Evolutionary conservation across 2,888 invertebrate species (phyloP).

Genomic region (Dasysyrphus tricinctus): DNA sequence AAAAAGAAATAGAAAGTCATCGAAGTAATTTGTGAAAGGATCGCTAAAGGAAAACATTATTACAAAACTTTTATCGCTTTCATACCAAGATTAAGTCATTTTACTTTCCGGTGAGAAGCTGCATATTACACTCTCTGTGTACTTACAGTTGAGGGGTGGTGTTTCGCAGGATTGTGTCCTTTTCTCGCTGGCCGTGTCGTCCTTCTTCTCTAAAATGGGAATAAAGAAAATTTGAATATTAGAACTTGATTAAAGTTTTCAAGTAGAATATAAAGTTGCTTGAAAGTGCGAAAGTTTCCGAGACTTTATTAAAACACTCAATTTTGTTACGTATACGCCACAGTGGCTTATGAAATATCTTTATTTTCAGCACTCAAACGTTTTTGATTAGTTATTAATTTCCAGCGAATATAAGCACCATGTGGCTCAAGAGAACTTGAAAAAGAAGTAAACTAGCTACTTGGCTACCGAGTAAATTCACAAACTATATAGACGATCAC

Average conservation of each 20-base stretch:
- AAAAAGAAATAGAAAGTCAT: constrained; percentile 29
- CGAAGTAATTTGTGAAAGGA: constrained; percentile 65
- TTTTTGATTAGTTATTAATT: constrained; percentile 9
- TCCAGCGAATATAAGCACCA: not conserved
- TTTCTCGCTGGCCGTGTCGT: constrained; percentile 7
- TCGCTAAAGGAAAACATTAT: constrained; percentile 62
- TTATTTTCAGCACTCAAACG: not conserved
- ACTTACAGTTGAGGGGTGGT: constrained; percentile 11
- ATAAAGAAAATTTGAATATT: constrained; percentile 62
- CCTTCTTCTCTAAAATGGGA: constrained; percentile 47
- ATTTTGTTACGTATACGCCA: constrained; percentile 45
- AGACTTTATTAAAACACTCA: constrained; percentile 45
- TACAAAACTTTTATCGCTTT: constrained; percentile 67
- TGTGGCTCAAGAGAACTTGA: not conserved
- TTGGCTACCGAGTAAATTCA: not conserved
- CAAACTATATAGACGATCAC: not conserved
- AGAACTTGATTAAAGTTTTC: constrained; percentile 50
- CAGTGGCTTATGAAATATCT: constrained; percentile 1
- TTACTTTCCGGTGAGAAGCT: constrained; percentile 49
- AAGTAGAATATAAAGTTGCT: constrained; percentile 19
- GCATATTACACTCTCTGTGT: not conserved
- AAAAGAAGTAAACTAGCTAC: not conserved
- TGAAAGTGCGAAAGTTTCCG: constrained; percentile 29
- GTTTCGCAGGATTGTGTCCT: constrained; percentile 27
- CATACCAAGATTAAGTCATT: constrained; percentile 65